Base-by-base conservation (phyloP, 2,797 vertebrate species). In the Decapterus maruadsi region DNA sequence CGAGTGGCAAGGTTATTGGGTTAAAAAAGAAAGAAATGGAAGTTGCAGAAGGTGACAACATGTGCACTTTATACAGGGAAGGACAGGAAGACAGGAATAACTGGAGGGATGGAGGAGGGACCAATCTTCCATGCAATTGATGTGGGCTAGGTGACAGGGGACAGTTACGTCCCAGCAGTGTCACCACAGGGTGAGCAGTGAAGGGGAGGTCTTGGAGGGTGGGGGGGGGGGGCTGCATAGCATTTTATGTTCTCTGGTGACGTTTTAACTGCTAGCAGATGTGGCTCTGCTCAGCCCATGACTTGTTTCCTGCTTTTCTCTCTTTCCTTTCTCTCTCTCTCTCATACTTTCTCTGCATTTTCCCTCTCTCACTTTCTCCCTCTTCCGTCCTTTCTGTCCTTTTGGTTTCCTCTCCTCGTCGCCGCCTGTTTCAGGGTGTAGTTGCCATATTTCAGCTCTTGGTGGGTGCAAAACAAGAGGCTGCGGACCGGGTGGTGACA, bases 221-320 rank as follows among this genome's bases (percentile, higher is more conserved):
- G 2, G 38, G 46, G 59, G 89, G 81, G 80, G 40, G 73, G 59
- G 74, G 69, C 87, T 77, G 69, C 78, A 58, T 64, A 60, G 77
- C 78, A 40, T 77, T 89, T 92, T 89, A 88, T 88, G 81, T 82
- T 85, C 86, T 80, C 80, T 22, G 48, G 80, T 90, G 90, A 87
- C 81, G 50, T 87, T 92, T 91, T 92, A 93, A 94, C 86, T 91
- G 79, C 84, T 53, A 88, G 67, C 93, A 94, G 93, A 94, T 94
- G 93, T 90, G 85, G 75, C 77, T 78, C 89, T 62, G 86, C 90
- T 77, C 82, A 87, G 86, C 80, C 64, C 17, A 13, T 85, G 87
- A 89, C 89, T 89, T 81, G 86, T 87, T 92, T 87, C 89, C 88
- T 87, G 83, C 81, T 74, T 89, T 90, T 88, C 83, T 26, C 3